These are phyloP conservation scores for Lycaena phlaeas DNA, from an alignment of 2,888 invertebrate genomes.

Conservation along the genomic window DNA sequence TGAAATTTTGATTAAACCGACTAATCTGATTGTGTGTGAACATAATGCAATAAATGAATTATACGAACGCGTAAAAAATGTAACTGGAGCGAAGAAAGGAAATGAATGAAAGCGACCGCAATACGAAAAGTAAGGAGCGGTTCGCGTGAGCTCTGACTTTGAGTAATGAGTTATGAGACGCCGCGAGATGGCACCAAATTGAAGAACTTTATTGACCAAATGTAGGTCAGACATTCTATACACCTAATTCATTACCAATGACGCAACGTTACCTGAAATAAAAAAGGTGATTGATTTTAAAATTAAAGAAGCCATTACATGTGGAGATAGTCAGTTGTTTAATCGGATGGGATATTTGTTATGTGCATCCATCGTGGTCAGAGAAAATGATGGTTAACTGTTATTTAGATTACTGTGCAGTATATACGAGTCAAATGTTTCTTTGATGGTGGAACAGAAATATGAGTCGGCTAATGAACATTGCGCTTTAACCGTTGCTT, in stretches of 20 bases:
- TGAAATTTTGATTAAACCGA: not conserved
- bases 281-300: slow-evolving; percentile 40
- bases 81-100: slow-evolving; percentile 17
- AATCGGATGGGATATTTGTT: slow-evolving; percentile 16
- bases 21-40: not conserved
- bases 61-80: not conserved
- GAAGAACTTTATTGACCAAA: slow-evolving; percentile 49
- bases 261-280: no score
- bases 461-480: no score
- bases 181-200: slow-evolving; percentile 46
- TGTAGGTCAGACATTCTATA: slow-evolving; percentile 55
- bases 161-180: slow-evolving; percentile 60
- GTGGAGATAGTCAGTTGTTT: slow-evolving; percentile 17
- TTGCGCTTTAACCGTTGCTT: no score
- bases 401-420: slow-evolving; percentile 32
- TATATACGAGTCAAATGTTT: slow-evolving; percentile 19
- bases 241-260: slow-evolving; percentile 36
- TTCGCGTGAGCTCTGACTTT: slow-evolving; percentile 56
- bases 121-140: slow-evolving; percentile 34
- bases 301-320: slow-evolving; percentile 37
- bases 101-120: slow-evolving; percentile 18
- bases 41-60: not conserved
- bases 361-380: slow-evolving; percentile 17
- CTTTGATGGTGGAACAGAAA: no score
- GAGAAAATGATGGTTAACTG: slow-evolving; percentile 28